A percentile compares a stretch with the other conserved stretches of the same genome.
phyloP scores from a whole-genome alignment of 2,797 vertebrate genomes.

The Enteromius argenteus region DNA sequence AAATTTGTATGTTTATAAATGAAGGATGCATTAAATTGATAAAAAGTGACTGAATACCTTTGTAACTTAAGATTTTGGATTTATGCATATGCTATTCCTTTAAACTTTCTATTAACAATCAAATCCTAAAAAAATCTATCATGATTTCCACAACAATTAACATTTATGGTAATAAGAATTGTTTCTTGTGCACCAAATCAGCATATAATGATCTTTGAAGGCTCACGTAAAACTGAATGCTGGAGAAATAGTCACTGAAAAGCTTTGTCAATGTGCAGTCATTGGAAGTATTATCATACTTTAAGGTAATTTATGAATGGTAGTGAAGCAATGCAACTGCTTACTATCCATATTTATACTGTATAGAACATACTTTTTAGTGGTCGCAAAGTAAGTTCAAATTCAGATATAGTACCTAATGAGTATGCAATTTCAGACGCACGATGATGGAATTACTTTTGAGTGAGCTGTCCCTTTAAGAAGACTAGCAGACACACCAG shows the following conservation, averaged over 20 bases:
- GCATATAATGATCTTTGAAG: neutral
- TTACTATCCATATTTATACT: neutral
- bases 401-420: neutral
- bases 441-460: neutral
- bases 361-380: neutral
- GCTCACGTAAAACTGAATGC: neutral
- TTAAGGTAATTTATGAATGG: neutral
- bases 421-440: neutral
- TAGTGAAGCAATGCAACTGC: neutral
- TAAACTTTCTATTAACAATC: no score
- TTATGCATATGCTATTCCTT: no score
- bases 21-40: neutral
- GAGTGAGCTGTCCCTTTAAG: neutral
- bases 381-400: neutral
- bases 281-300: neutral
- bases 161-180: neutral
- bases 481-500: neutral
- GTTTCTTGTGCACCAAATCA: neutral
- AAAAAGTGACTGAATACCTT: no score
- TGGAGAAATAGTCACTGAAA: neutral
- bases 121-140: no score
- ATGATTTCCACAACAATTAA: neutral
- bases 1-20: neutral
- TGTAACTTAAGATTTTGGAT: no score
- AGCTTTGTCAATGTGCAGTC: no score